Percentiles rank a stretch among this genome's conserved stretches.
These are phyloP conservation scores for Ciconia nigra DNA, from an alignment of 2,797 vertebrate species.

Conservation along the genomic window DNA sequence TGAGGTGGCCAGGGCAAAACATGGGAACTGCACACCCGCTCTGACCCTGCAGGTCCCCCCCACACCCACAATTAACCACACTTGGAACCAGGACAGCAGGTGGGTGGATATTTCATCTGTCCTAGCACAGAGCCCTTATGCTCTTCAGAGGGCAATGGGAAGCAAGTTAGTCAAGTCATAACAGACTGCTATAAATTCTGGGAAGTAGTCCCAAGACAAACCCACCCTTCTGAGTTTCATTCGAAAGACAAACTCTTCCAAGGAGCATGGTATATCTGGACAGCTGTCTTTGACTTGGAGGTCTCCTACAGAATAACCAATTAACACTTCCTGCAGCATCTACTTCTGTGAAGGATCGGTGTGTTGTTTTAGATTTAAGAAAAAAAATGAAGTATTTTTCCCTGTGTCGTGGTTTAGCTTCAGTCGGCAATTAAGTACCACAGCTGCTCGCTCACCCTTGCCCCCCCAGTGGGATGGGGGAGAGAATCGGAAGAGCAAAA, in stretches of 20 bases:
- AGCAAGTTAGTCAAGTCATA: neutral
- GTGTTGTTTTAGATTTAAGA: neutral
- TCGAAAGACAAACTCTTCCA: neutral
- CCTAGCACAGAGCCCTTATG: neutral
- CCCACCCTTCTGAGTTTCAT: neutral
- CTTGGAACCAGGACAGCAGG: neutral
- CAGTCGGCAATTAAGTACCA: too few relatives aligned
- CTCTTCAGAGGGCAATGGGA: accelerated
- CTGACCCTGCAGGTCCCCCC: too few relatives aligned
- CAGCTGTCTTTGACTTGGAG: too few relatives aligned
- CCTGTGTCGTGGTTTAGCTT: too few relatives aligned
- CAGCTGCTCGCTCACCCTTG: too few relatives aligned
- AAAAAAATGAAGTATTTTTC: neutral
- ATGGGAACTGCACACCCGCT: accelerated
- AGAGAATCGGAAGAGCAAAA: too few relatives aligned
- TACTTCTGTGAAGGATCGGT: accelerated
- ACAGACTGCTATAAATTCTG: neutral
- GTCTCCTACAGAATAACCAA: neutral
- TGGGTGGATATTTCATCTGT: neutral
- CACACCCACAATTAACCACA: accelerated
- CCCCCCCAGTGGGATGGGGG: too few relatives aligned
- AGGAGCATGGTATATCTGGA: accelerated
- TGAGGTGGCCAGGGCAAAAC: neutral
- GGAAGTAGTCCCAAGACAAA: neutral
- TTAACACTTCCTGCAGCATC: neutral